phyloP scores from a whole-genome alignment of 2,797 vertebrate genomes.

The Anguilla pacifica region DNA sequence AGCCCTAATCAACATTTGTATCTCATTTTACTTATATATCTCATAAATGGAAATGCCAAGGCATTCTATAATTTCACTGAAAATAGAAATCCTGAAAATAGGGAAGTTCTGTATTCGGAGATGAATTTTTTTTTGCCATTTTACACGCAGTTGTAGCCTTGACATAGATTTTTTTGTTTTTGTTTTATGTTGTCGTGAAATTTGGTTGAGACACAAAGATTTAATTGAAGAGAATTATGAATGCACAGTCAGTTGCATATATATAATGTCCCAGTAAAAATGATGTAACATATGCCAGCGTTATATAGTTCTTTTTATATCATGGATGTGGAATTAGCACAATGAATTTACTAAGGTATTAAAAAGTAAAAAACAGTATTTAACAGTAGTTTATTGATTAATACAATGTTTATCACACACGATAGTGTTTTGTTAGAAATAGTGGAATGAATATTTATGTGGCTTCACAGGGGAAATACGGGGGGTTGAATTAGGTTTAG shows the following conservation, averaged over 20 bases:
- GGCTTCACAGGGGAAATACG: neutral
- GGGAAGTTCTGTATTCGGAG: neutral
- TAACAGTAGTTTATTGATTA: neutral
- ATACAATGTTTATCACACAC: neutral
- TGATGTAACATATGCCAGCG: neutral
- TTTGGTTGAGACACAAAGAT: neutral
- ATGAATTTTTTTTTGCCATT: neutral
- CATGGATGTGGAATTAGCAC: neutral
- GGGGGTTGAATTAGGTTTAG: neutral
- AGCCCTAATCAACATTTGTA: neutral
- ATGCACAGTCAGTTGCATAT: neutral
- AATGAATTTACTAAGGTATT: neutral
- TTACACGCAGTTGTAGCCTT: neutral
- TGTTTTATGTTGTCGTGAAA: neutral
- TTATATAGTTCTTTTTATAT: neutral
- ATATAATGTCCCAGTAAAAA: neutral
- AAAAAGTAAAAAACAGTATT: neutral
- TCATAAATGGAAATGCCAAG: neutral
- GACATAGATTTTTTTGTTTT: neutral
- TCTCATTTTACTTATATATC: neutral
- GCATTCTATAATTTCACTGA: neutral
- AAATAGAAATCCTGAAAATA: neutral
- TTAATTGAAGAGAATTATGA: neutral
- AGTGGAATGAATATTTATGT: neutral
- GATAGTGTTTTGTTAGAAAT: no score